These are phyloP conservation scores for Poecilia latipinna DNA, from an alignment of 2,113 vertebrate genomes.

Conservation along the genomic window DNA sequence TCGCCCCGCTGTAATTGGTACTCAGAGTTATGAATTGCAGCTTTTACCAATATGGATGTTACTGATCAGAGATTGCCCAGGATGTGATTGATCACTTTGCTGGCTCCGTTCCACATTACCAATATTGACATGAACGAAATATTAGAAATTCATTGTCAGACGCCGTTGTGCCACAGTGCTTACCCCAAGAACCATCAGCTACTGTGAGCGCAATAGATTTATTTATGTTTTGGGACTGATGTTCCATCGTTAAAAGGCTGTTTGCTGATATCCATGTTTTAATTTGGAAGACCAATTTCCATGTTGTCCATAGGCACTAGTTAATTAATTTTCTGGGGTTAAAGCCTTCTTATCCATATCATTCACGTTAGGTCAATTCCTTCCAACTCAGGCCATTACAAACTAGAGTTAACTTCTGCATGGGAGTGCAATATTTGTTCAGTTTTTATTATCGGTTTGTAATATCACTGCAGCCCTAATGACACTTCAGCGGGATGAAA, in stretches of 20 bases:
- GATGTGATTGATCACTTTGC: not conserved
- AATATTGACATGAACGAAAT: not conserved
- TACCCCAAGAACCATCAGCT: not conserved
- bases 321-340: too few relatives aligned
- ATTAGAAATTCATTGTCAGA: not conserved
- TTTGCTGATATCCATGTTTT: not conserved
- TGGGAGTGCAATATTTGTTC: not conserved
- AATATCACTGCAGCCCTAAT: conserved; percentile 15
- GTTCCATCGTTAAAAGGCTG: not conserved
- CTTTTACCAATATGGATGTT: not conserved
- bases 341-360: too few relatives aligned
- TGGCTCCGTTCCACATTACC: not conserved
- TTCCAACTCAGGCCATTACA: not conserved
- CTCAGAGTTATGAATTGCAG: not conserved
- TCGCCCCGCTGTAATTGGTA: not conserved
- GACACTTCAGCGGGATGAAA: conserved; percentile 13
- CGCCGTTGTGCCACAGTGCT: not conserved
- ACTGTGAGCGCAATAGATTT: not conserved
- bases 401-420: not conserved
- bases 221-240: not conserved
- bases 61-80: not conserved
- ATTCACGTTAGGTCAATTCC: not conserved
- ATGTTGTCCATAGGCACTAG: not conserved
- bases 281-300: not conserved
- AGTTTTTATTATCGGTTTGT: not conserved